Percentiles rank a stretch among this genome's conserved stretches.
phyloP scores from a whole-genome alignment of 2,113 vertebrate species.

The Semicossyphus pulcher region DNA sequence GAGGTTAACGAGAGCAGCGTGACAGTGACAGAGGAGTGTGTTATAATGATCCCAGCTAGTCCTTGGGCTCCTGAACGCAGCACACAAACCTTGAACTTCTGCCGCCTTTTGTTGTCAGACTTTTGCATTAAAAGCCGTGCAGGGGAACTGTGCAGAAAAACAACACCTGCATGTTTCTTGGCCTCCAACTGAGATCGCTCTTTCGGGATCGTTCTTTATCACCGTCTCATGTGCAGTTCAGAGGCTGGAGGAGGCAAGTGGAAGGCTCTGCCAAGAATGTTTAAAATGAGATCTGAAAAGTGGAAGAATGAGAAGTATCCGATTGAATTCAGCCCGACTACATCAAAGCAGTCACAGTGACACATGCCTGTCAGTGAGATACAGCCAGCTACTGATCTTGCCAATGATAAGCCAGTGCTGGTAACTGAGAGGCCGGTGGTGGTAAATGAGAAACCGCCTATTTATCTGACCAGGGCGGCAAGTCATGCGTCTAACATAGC shows the following conservation, averaged over 20 bases:
- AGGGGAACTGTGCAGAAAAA: background rate
- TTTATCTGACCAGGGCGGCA: too few relatives aligned
- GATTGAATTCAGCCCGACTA: too few relatives aligned
- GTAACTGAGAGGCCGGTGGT: too few relatives aligned
- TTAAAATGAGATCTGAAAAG: background rate
- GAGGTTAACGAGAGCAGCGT: slow-evolving; percentile 68
- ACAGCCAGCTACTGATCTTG: too few relatives aligned
- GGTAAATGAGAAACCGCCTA: too few relatives aligned
- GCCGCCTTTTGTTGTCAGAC: slow-evolving; percentile 35
- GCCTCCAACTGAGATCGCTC: background rate
- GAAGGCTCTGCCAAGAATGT: background rate
- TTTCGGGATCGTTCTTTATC: background rate
- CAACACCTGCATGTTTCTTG: background rate
- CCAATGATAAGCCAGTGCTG: too few relatives aligned
- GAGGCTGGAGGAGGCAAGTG: background rate
- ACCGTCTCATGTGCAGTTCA: background rate
- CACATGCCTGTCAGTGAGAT: too few relatives aligned
- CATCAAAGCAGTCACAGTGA: too few relatives aligned
- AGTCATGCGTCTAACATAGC: too few relatives aligned
- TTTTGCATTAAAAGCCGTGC: background rate
- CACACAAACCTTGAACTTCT: slow-evolving; percentile 57
- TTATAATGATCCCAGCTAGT: slow-evolving; percentile 65
- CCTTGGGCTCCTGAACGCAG: slow-evolving; percentile 19
- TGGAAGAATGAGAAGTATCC: background rate
- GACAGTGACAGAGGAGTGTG: slow-evolving; percentile 68